Conservation (phyloP, 2,888 invertebrate genomes). For the Spisula subtruncata region DNA sequence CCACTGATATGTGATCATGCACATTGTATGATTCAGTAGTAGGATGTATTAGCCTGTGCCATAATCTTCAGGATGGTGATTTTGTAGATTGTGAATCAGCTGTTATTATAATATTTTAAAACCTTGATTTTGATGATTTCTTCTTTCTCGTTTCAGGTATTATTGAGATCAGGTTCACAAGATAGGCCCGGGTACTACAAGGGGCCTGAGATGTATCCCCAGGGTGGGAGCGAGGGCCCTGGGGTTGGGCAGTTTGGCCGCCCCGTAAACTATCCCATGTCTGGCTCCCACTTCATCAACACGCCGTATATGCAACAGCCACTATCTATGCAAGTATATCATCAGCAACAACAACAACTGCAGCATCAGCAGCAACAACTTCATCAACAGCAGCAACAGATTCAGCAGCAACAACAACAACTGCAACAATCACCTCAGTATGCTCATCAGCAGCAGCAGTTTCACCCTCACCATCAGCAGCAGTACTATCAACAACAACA, state of each 20-base stretch:
- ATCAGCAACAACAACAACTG: slow-evolving; percentile 63
- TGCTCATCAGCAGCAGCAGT: slow-evolving; percentile 56
- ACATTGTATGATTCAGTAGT: background rate
- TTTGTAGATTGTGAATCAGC: background rate
- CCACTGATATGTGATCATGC: background rate
- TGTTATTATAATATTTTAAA: background rate
- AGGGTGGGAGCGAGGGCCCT: slow-evolving; percentile 53
- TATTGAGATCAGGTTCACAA: slow-evolving; percentile 63
- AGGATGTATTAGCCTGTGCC: background rate
- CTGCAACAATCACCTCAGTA: slow-evolving; percentile 42
- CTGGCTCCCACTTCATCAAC: slow-evolving; percentile 67
- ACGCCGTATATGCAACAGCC: slow-evolving; percentile 73
- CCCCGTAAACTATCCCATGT: slow-evolving; percentile 62
- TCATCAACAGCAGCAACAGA: slow-evolving; percentile 54
- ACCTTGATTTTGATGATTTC: background rate
- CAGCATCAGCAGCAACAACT: slow-evolving; percentile 47
- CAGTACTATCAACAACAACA: slow-evolving; percentile 48
- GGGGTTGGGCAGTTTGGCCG: slow-evolving; percentile 59
- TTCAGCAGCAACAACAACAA: slow-evolving; percentile 64
- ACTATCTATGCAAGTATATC: slow-evolving; percentile 69
- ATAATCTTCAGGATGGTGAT: background rate
- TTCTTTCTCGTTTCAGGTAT: slow-evolving; percentile 63
- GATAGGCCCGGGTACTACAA: slow-evolving; percentile 51
- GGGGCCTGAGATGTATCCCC: slow-evolving; percentile 64
- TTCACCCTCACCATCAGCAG: slow-evolving; percentile 49